A percentile compares a stretch with the other conserved stretches of the same genome.
Conservation (phyloP, 1,140 invertebrate species). For the Stegodyphus mimosarum region DNA sequence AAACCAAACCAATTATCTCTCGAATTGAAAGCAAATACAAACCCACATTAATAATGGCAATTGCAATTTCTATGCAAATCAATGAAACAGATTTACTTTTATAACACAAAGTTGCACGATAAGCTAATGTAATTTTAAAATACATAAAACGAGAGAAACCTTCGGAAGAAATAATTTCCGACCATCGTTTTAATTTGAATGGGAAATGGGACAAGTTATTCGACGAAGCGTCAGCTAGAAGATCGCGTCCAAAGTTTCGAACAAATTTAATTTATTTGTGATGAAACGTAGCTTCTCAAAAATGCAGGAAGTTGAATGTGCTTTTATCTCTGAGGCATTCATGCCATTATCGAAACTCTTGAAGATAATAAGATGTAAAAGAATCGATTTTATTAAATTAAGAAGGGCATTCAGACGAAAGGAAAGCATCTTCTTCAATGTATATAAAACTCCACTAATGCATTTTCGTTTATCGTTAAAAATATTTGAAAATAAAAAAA, state of each 20-base stretch:
- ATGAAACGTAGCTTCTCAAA: not conserved
- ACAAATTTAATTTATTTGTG: conserved; percentile 56
- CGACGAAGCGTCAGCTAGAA: conserved; percentile 8
- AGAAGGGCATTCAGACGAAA: too few relatives aligned
- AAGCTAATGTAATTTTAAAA: conserved; percentile 3
- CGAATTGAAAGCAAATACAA: conserved; percentile 14
- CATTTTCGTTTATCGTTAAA: too few relatives aligned
- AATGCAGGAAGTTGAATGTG: too few relatives aligned
- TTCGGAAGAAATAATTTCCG: conserved; percentile 44
- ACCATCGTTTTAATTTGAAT: conserved; percentile 45
- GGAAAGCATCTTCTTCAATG: too few relatives aligned
- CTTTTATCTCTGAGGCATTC: too few relatives aligned
- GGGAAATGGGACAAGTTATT: conserved; percentile 45
- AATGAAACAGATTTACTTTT: conserved; percentile 39
- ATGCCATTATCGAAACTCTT: too few relatives aligned
- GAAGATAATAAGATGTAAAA: too few relatives aligned
- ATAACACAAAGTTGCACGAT: conserved; percentile 28
- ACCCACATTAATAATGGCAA: conserved; percentile 1
- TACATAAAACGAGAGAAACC: conserved; percentile 1
- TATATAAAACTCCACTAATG: too few relatives aligned
- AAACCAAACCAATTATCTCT: too few relatives aligned
- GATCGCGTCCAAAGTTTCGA: conserved; percentile 11
- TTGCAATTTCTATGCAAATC: conserved; percentile 52
- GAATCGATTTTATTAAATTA: too few relatives aligned
- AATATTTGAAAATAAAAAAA: too few relatives aligned